Evolutionary conservation across 2,113 vertebrate genomes (phyloP).

Genomic region (Microtus oregoni): DNA sequence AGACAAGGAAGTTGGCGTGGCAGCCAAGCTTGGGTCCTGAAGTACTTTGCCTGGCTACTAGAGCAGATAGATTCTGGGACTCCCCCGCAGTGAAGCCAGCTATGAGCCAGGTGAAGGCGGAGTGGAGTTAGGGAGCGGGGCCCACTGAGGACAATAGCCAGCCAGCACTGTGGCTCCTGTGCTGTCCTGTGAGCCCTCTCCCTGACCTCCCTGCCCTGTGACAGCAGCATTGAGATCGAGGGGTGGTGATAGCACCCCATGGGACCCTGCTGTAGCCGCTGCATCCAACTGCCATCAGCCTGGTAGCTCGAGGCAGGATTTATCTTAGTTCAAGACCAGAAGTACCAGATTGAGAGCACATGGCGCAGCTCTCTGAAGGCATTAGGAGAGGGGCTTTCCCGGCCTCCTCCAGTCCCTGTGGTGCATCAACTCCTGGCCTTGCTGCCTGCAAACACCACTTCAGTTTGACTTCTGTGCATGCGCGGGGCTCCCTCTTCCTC

Average conservation of each 20-base stretch:
- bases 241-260: neutral
- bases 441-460: fast-evolving
- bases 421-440: neutral
- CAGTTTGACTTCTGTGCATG: too few relatives aligned
- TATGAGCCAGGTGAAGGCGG: neutral
- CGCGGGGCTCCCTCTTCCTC: fast-evolving
- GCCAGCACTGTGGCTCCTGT: neutral
- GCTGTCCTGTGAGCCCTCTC: neutral
- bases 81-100: fast-evolving
- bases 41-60: neutral
- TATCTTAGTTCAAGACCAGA: neutral
- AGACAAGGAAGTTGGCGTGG: fast-evolving
- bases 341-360: fast-evolving
- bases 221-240: neutral
- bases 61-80: fast-evolving
- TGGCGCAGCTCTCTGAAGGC: neutral
- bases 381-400: neutral
- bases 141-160: neutral
- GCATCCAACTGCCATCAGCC: fast-evolving
- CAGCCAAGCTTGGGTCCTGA: too few relatives aligned
- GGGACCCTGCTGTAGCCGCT: neutral
- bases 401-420: too few relatives aligned
- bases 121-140: neutral
- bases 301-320: neutral
- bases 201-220: neutral